Evolutionary conservation across 2,888 invertebrate genomes (phyloP), one percentile per base, ranked within the genome.

Genomic region (Sclerodermus sp.): DNA sequence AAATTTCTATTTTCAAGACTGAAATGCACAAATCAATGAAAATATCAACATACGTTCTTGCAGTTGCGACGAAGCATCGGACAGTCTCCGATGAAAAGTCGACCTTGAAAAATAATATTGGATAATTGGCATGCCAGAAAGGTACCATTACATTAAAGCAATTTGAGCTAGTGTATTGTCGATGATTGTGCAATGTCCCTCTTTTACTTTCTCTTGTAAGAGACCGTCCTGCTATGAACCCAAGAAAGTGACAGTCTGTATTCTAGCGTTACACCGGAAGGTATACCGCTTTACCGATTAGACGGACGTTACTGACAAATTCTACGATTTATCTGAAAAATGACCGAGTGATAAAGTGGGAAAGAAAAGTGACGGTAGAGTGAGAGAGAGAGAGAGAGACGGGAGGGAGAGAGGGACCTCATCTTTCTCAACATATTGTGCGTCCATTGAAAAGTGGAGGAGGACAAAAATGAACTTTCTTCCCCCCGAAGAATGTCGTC

Each of bases 201-300:
- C 58, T 61, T 46, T 55, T 59, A 69, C 68, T 68, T 69, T 67
- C 68, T 66, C 66, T 53, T 53, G 38, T 44, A 41, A 55, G 51
- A 29, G 37, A 51, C 41, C 51, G 47, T 43, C 36, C 23, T 36
- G 29, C 47, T 10, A n/a, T 37, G 32, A 36, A 58, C 50, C 54
- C 58, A 63, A 51, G 61, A 69, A 63, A 63, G 67, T 55, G 58
- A 66, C 64, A 60, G 62, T 65, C 44, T 5, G n/a, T 17, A 49
- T 23, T 52, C 49, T 46, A 62, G 40, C 55, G 53, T 55, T 47
- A 51, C 38, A n/a, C 16, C 39, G 43, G 13, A 23, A 3, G 23
- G 23, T 44, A 15, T 12, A 6, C 31, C 46, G 42, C 51, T 44
- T 45, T 56, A 43, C 17, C 37, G 45, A 37, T 15, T 46, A 41